Base-by-base conservation (phyloP, 2,797 vertebrate species). In the Petrocephalus schoutedeni region DNA sequence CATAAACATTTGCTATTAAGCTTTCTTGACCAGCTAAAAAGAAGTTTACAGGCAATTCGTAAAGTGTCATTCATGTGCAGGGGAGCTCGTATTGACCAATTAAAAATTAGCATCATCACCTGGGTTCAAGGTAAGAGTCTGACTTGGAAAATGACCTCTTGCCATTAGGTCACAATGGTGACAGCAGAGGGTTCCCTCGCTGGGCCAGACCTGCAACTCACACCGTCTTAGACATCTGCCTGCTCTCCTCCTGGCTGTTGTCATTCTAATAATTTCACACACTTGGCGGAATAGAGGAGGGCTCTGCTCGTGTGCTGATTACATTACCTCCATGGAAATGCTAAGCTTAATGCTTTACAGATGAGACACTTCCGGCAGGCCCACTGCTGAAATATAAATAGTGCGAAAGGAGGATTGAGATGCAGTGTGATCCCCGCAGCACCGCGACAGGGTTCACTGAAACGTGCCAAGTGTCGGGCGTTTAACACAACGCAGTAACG, bases 261-360 rank as follows among this genome's bases (percentile, higher is more conserved):
- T 77, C 71, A 49, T 77, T 45, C 36, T 77, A 49, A 77, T 77
- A 77, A 91, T 90, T 93, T 91, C 90, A 92, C 92, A 91, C 92
- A 77, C 92, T 85, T 85, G 85, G 87, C 87, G 23, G 61, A 14
- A 86, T 87, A 59, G 90, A 89, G 61, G 86, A 91, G 90, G 92
- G 93, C 92, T 90, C 89, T 89, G 89, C 89, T 89, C 87, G 92
- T 89, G 91, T 94, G 93, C 93, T 94, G 94, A 93, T 92, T 84
- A 87, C 92, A 89, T 91, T 91, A 92, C 92, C 91, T 92, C 90
- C 89, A 83, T 74, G 87, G 89, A 89, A 90, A 86, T 92, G 93
- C 92, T 91, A 88, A 90, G 92, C 91, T 93, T 95, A 95, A 96
- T 93, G 91, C 90, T 89, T 92, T 88, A 91, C 95, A 96, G 93